These are phyloP conservation scores for Pipistrellus nathusii DNA, from an alignment of 2,797 vertebrate genomes.

Conservation along the genomic window DNA sequence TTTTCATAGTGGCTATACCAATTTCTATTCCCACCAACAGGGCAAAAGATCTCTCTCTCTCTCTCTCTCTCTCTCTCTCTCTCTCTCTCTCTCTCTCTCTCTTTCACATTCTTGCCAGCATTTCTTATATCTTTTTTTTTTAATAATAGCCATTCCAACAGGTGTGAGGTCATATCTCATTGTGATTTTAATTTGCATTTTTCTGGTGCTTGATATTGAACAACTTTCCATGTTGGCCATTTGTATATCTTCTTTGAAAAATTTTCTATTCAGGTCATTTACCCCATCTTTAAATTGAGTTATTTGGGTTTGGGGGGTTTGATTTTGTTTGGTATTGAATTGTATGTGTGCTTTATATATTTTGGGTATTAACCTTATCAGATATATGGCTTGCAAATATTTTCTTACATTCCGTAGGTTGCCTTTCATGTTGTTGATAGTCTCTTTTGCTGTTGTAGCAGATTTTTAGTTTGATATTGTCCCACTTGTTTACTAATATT, in stretches of 20 bases:
- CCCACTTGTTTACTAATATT: neutral
- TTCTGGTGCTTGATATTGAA: neutral
- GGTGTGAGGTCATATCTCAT: neutral
- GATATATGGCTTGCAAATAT: neutral
- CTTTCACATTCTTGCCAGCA: no score
- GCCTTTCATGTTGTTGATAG: neutral
- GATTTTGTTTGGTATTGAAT: neutral
- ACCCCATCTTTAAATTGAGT: neutral
- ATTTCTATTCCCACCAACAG: neutral
- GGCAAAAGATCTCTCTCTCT: no score
- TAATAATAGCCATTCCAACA: neutral
- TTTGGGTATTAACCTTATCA: neutral
- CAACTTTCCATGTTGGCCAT: neutral
- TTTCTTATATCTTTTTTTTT: neutral
- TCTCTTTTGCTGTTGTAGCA: neutral
- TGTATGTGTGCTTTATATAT: neutral
- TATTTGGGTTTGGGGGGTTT: neutral
- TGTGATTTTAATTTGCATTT: neutral
- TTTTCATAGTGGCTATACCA: neutral
- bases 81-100: no score
- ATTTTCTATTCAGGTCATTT: neutral
- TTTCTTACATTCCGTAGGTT: neutral
- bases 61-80: no score
- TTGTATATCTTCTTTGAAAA: neutral
- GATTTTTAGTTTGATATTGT: neutral